phyloP scores from a whole-genome alignment of 2,888 invertebrate genomes.

The Protula sp. region DNA sequence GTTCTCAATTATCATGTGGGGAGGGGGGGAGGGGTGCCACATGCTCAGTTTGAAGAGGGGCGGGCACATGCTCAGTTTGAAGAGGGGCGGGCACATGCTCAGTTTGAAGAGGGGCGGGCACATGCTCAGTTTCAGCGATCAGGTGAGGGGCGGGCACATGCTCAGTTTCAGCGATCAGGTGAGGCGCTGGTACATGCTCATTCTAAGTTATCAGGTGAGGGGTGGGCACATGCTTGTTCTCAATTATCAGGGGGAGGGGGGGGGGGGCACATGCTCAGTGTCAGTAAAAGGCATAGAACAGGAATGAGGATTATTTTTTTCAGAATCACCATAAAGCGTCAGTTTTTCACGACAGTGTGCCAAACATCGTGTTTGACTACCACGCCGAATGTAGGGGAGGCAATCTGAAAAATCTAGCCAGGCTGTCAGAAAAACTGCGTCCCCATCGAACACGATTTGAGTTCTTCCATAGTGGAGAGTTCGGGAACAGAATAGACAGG shows the following conservation, averaged over 20 bases:
- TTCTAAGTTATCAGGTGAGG: conserved; percentile 60
- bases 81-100: conserved; percentile 94
- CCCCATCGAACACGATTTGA: conserved; percentile 70
- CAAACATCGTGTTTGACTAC: conserved; percentile 91
- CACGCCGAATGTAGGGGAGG: conserved; percentile 88
- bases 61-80: too few relatives aligned
- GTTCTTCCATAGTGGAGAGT: conserved; percentile 58
- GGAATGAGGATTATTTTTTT: too few relatives aligned
- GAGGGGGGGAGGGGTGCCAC: too few relatives aligned
- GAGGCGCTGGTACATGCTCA: conserved; percentile 92
- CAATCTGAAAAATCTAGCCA: conserved; percentile 71
- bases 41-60: too few relatives aligned
- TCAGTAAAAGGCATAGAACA: too few relatives aligned
- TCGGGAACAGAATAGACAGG: not conserved
- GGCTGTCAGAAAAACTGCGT: conserved; percentile 74
- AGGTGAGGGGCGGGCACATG: conserved; percentile 29
- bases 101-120: too few relatives aligned
- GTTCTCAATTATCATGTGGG: conserved; percentile 64
- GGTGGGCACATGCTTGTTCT: conserved; percentile 64
- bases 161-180: too few relatives aligned
- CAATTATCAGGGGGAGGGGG: conserved; percentile 48
- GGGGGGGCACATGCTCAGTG: not conserved
- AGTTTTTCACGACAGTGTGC: conserved; percentile 68
- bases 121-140: conserved; percentile 70
- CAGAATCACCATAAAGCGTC: conserved; percentile 79